Base-by-base conservation (phyloP, 2,797 vertebrate species). In the Sebastes cheni region DNA sequence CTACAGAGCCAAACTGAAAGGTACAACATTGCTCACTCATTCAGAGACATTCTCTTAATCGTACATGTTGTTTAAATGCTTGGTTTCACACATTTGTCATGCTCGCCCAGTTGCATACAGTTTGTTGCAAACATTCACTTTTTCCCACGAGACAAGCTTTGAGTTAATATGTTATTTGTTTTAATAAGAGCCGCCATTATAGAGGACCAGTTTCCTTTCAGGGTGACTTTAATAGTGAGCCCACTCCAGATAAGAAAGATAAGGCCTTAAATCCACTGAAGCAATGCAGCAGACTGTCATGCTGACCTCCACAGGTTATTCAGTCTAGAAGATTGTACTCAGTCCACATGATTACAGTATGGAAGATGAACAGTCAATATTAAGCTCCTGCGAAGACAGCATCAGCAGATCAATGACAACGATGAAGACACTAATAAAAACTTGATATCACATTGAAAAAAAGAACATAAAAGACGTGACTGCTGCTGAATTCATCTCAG, bases 301-400 rank as follows among this genome's bases (percentile, higher is more conserved):
- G 86, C 82, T 79, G 72, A 88, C 73, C 77, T 90, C 88, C 84
- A 91, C 76, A 85, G 85, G 82, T 91, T 88, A 83, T 91, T 91
- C 85, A 83, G 85, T 89, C 76, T 23, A 46, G 6, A 59, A n/a
- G 34, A 89, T 60, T 83, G 75, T 81, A 84, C 66, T 86, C 66
- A 83, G 77, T 88, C 84, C 75, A 88, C 69, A 46, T 83, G 67
- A 89, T 89, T 87, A 86, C 54, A 85, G 61, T 77, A 82, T 75
- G 77, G 34, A 88, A 77, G 71, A 71, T 60, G 12, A 78, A 82
- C 73, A 80, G 69, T 83, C 75, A 72, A 69, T 64, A 62, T 62
- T 60, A 83, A 80, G 71, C 68, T 86, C 54, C 77, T 82, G 83
- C 60, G 6, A 52, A 81, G 67, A 81, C 56, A 60, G 70, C 34